Evolutionary conservation across 2,888 invertebrate genomes (phyloP).

Genomic region (Trichopoda pennipes): DNA sequence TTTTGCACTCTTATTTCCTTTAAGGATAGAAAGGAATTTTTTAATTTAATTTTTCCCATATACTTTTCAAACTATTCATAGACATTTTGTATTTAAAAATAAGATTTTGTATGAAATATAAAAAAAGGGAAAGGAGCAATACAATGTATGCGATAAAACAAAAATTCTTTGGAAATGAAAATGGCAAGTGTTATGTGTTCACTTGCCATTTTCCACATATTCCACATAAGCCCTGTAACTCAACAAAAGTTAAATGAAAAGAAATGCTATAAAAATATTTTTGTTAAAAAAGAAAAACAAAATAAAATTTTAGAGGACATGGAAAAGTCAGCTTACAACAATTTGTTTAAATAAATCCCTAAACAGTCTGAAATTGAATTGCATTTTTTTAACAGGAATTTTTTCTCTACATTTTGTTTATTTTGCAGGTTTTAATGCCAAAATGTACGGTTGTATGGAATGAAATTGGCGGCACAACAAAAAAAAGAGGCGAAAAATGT

Average conservation of each 20-base stretch:
- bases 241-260: not conserved
- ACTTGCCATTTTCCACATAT: constrained; percentile 19
- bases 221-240: constrained; percentile 23
- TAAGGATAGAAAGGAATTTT: constrained; percentile 52
- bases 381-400: not conserved
- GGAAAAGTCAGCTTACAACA: constrained; percentile 10
- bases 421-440: constrained; percentile 31
- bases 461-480: constrained; percentile 35
- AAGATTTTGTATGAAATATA: not conserved
- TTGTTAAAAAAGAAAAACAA: not conserved
- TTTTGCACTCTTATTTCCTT: not conserved
- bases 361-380: constrained; percentile 51
- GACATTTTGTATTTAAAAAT: constrained; percentile 16
- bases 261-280: constrained; percentile 26
- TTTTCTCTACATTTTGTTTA: not conserved
- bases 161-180: constrained; percentile 45
- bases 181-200: constrained; percentile 14
- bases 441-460: constrained; percentile 57
- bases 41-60: constrained; percentile 51
- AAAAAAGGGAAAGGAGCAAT: constrained; percentile 2
- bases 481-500: too few species aligned
- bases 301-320: not conserved
- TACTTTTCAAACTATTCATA: constrained; percentile 15
- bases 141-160: constrained; percentile 47
- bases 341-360: constrained; percentile 56